Base-by-base conservation (phyloP, 2,797 vertebrate genomes). In the Hafferia zeledoni region DNA sequence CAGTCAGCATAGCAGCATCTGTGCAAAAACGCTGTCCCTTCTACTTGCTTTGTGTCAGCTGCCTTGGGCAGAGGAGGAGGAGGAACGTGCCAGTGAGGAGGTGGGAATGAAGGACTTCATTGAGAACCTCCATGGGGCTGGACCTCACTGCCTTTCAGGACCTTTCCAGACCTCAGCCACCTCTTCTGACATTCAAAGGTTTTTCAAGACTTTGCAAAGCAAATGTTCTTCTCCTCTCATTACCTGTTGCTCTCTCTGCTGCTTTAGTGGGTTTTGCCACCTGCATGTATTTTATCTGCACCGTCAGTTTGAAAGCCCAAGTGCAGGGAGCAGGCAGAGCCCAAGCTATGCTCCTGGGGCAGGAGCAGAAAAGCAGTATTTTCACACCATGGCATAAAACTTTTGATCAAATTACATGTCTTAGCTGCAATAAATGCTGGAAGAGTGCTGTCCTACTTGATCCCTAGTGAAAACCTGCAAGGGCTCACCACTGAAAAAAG, bases 281-380 rank as follows among this genome's bases (percentile, higher is more conserved):
- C 28, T 52, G 39, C 22, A 10, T 4, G 50, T 1, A 0, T 17
- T 71, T 31, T 5, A 2, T 7, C 13, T 10, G 4, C 37, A 6
- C 7, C 17, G 30, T 28, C 31, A 14, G 8, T 14, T 31, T 27
- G 43, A 78, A 81, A 30, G 8, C 10, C 17, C 0, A 0, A 6
- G 17, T 5, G 12, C 2, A 10, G 35, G 27, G 17, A 78, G 10
- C 37, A 83, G 55, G 50, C 39, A 39, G 25, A 17, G 52, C 30
- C 49, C 31, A 31, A 27, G 13, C 17, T 14, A 5, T 0, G 2
- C 9, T 76, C 19, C 72, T 39, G 46, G 8, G 46, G 13, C 37
- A 86, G 75, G 46, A 71, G 37, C 49, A 46, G 47, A 33, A 39
- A 37, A 87, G 14, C 15, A 27, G 52, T 15, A 55, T 72, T 90